phyloP scores from a whole-genome alignment of 1,140 invertebrate genomes.

The Drosophila serrata region DNA sequence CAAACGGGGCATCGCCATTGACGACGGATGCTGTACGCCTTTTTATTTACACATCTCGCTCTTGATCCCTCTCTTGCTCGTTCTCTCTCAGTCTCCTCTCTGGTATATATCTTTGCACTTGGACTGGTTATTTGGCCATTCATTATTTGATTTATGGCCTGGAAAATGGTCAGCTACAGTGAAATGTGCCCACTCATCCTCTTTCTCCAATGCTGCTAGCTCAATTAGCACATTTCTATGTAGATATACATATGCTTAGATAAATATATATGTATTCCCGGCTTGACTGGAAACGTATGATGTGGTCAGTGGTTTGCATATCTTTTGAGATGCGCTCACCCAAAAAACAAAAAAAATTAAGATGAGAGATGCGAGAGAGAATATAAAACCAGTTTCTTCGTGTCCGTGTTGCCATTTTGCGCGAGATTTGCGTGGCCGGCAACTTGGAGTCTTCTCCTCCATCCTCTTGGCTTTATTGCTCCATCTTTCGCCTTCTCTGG shows the following conservation, averaged over 20 bases:
- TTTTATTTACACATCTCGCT: slow-evolving; percentile 62
- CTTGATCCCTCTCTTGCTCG: slow-evolving; percentile 13
- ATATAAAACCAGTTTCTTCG: slow-evolving; percentile 61
- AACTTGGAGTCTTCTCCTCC: slow-evolving; percentile 17
- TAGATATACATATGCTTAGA: neutral
- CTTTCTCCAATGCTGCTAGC: slow-evolving; percentile 17
- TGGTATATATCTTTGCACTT: slow-evolving; percentile 6
- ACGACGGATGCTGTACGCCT: slow-evolving; percentile 61
- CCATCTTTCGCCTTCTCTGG: neutral
- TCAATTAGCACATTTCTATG: slow-evolving; percentile 65
- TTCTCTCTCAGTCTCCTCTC: neutral
- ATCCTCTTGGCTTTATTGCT: slow-evolving; percentile 15
- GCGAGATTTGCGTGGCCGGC: slow-evolving; percentile 56
- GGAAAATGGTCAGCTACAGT: slow-evolving; percentile 52
- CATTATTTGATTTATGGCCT: slow-evolving; percentile 75
- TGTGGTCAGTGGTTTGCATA: slow-evolving; percentile 38
- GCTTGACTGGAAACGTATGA: slow-evolving; percentile 38
- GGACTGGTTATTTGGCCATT: slow-evolving; percentile 52
- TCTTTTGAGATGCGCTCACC: slow-evolving; percentile 41
- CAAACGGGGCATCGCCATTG: slow-evolving; percentile 16
- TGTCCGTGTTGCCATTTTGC: slow-evolving; percentile 73
- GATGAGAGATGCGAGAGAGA: slow-evolving; percentile 25
- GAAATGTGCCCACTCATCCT: slow-evolving; percentile 16
- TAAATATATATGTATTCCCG: neutral
- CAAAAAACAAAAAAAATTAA: slow-evolving; percentile 12